Conservation (phyloP, 2,797 vertebrate species). For the Smutsia temminckii region DNA sequence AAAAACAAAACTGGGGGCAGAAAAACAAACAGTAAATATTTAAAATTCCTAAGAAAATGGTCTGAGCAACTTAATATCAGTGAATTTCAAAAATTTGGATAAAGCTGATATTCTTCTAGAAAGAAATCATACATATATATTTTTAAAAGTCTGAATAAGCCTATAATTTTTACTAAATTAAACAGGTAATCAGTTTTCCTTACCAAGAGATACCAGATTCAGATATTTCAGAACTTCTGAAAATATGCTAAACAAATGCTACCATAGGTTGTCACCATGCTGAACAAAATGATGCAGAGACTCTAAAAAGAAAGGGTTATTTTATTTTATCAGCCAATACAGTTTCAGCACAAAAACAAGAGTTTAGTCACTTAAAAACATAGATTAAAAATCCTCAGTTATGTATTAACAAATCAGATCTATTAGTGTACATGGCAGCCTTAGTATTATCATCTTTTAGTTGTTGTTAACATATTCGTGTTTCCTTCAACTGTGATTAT, state of each 20-base stretch:
- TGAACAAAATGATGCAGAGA: not conserved
- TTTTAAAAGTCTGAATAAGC: not conserved
- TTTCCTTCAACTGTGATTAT: not conserved
- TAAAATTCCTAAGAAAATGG: not conserved
- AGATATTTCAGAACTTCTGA: not conserved
- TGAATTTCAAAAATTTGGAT: not conserved
- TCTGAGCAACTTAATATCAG: not conserved
- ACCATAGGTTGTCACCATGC: not conserved
- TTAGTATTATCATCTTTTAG: not conserved
- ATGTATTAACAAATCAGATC: not conserved
- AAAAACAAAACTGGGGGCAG: not conserved
- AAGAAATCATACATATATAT: not conserved
- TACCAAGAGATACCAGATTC: not conserved
- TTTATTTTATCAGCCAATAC: not conserved
- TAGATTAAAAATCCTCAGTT: not conserved
- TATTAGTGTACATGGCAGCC: too few relatives aligned
- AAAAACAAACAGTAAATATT: not conserved
- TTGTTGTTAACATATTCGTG: not conserved
- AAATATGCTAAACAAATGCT: not conserved
- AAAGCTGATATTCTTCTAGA: not conserved
- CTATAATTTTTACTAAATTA: not conserved
- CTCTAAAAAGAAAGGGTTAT: not conserved
- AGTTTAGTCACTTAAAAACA: not conserved
- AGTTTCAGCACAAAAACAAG: not conserved
- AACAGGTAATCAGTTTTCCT: not conserved